These are phyloP conservation scores for Macaria notata DNA, from an alignment of 2,888 invertebrate genomes.

Conservation along the genomic window DNA sequence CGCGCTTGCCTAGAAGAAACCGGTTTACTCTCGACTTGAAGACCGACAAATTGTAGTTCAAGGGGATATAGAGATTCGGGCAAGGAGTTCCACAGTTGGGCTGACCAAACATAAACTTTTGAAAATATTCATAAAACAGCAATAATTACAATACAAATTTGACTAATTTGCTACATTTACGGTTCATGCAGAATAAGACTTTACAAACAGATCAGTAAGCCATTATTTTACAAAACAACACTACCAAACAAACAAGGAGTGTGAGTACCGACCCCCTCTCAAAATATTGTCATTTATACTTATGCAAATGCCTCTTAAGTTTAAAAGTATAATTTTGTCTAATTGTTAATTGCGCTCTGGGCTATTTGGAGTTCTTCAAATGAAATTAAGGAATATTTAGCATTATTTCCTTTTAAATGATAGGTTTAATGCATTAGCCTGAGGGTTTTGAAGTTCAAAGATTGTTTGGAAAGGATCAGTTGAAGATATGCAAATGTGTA, in stretches of 20 bases:
- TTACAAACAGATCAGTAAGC: slow-evolving; percentile 17
- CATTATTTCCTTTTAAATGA: slow-evolving; percentile 22
- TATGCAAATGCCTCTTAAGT: slow-evolving; percentile 47
- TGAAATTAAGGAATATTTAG: slow-evolving; percentile 28
- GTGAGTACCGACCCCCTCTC: slow-evolving; percentile 34
- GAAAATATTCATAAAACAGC: too few relatives aligned
- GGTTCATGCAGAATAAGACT: too few relatives aligned
- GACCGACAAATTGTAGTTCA: too few relatives aligned
- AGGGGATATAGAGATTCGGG: too few relatives aligned
- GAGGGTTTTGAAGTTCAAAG: slow-evolving; percentile 25
- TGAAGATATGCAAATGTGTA: neutral
- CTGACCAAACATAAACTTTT: too few relatives aligned
- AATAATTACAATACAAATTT: too few relatives aligned
- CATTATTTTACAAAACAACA: slow-evolving; percentile 31
- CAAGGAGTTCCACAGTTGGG: too few relatives aligned
- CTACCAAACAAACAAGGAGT: slow-evolving; percentile 31
- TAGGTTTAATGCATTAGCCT: slow-evolving; percentile 26
- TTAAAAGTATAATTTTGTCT: slow-evolving; percentile 49
- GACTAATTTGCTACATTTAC: too few relatives aligned
- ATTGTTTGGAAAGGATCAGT: slow-evolving; percentile 14
- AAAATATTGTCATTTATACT: slow-evolving; percentile 53
- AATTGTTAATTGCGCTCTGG: slow-evolving; percentile 50
- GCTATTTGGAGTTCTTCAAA: slow-evolving; percentile 42
- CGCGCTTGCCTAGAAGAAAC: too few relatives aligned
- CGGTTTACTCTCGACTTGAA: too few relatives aligned